Conservation (phyloP, 2,888 invertebrate genomes). For the Creontiades dilutus region DNA sequence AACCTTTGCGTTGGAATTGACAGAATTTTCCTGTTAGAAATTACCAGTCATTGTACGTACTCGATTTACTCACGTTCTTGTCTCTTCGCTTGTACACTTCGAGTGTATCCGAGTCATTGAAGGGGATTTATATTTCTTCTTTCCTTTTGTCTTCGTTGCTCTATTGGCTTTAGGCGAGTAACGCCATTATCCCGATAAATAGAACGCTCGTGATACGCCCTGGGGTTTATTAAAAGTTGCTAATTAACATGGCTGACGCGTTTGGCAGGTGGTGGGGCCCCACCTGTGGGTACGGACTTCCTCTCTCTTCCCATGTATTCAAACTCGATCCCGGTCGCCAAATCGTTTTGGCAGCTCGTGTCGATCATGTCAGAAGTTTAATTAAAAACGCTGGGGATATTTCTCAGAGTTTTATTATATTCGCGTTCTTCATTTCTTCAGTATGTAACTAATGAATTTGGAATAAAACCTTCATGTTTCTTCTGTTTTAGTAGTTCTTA, state of each 20-base stretch:
- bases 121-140: not conserved
- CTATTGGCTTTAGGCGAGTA: not conserved
- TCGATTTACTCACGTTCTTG: too few species aligned
- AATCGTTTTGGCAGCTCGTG: not conserved
- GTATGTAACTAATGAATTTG: too few species aligned
- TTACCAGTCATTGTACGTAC: too few species aligned
- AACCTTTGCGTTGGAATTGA: too few species aligned
- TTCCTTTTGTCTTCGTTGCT: not conserved
- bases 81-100: too few species aligned
- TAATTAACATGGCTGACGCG: slow-evolving; percentile 48
- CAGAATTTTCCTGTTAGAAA: too few species aligned
- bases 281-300: not conserved
- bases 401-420: too few species aligned
- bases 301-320: not conserved
- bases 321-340: not conserved
- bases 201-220: slow-evolving; percentile 6
- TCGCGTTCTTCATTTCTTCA: too few species aligned
- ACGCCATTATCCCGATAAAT: not conserved
- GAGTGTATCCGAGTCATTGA: too few species aligned
- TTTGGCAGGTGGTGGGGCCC: slow-evolving; percentile 39
- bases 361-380: not conserved
- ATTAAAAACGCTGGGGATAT: too few species aligned
- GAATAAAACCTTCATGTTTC: too few species aligned
- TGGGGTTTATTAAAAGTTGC: slow-evolving; percentile 34
- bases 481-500: too few species aligned